These are phyloP conservation scores for Pomacea maculata DNA, from an alignment of 1,140 invertebrate genomes.

Conservation along the genomic window DNA sequence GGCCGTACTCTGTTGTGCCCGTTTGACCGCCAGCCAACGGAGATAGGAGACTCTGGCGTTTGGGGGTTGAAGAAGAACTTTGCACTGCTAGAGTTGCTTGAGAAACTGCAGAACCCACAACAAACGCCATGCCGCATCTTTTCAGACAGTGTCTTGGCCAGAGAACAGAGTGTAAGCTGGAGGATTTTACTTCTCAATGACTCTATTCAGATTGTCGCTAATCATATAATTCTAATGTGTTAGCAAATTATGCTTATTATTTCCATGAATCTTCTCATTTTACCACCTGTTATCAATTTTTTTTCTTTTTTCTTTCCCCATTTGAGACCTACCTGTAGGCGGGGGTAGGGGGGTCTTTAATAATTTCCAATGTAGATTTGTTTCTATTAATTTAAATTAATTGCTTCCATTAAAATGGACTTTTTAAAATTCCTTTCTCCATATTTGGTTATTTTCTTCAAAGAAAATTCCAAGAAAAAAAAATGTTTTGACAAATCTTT, in stretches of 20 bases:
- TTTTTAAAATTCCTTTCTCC: too few species aligned
- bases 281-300: not conserved
- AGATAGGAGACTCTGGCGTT: slow-evolving; percentile 70
- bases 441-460: too few species aligned
- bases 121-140: slow-evolving; percentile 52
- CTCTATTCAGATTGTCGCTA: not conserved
- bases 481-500: too few species aligned
- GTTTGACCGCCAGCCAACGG: slow-evolving; percentile 73
- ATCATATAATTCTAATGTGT: not conserved
- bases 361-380: too few species aligned
- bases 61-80: slow-evolving; percentile 76
- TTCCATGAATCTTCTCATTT: not conserved
- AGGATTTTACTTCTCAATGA: not conserved
- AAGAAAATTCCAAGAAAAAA: too few species aligned
- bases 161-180: slow-evolving; percentile 66
- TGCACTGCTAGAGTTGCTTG: slow-evolving; percentile 72
- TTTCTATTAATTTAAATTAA: too few species aligned
- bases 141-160: slow-evolving; percentile 65
- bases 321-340: too few species aligned
- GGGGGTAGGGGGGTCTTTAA: too few species aligned
- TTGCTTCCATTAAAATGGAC: too few species aligned
- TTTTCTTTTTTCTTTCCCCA: too few species aligned
- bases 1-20: slow-evolving; percentile 70
- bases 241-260: too few species aligned
- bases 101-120: slow-evolving; percentile 67